These are phyloP conservation scores for Agrilus cyanescens DNA, from an alignment of 2,888 invertebrate genomes.

Conservation along the genomic window DNA sequence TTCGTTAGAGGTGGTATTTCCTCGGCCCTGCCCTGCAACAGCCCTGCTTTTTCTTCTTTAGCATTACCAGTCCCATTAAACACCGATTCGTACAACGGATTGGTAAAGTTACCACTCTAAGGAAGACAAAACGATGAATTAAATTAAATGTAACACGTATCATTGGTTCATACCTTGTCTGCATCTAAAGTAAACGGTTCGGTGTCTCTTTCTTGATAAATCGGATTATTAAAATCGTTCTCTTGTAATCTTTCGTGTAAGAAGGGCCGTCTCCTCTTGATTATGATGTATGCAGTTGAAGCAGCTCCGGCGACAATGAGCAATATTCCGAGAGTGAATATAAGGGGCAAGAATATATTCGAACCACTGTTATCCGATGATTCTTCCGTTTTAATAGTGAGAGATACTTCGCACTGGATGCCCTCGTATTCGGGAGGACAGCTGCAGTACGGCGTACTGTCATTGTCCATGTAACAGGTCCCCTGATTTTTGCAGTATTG, in stretches of 20 bases:
- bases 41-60: constrained; percentile 43
- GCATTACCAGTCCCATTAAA: constrained; percentile 41
- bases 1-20: constrained; percentile 30
- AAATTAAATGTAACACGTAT: not conserved
- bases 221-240: constrained; percentile 75
- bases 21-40: constrained; percentile 41
- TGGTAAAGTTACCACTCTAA: constrained; percentile 64
- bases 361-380: constrained; percentile 6
- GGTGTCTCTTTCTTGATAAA: constrained; percentile 66
- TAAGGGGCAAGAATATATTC: constrained; percentile 8
- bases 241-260: constrained; percentile 71
- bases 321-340: constrained; percentile 14
- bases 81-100: constrained; percentile 78
- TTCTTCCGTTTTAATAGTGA: constrained; percentile 6
- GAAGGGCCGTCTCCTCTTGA: constrained; percentile 41
- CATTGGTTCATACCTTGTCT: constrained; percentile 41
- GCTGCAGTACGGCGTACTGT: constrained; percentile 30
- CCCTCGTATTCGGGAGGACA: constrained; percentile 39
- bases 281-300: constrained; percentile 24
- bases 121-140: constrained; percentile 16
- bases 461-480: constrained; percentile 35
- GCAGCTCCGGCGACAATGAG: constrained; percentile 17
- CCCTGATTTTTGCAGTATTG: constrained; percentile 43
- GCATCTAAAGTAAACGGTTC: constrained; percentile 45
- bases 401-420: constrained; percentile 33